Percentiles rank a stretch among this genome's conserved stretches.
Conservation (phyloP, 1,140 invertebrate genomes). For the Meloidogyne floridensis region DNA sequence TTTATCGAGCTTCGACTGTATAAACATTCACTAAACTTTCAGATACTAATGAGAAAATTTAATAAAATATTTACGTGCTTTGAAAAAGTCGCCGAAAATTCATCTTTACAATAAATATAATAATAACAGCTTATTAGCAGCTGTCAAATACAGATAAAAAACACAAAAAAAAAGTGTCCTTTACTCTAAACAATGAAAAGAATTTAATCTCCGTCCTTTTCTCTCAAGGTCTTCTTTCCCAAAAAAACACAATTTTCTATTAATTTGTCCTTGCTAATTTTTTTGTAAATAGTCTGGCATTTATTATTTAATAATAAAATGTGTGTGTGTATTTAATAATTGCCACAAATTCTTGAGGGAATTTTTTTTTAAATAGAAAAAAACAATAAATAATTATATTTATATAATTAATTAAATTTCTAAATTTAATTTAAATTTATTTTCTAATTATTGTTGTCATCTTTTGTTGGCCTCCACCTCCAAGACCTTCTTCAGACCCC, state of each 20-base stretch:
- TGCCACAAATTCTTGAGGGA: neutral
- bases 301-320: slow-evolving; percentile 1
- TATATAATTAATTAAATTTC: slow-evolving; percentile 8
- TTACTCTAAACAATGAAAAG: neutral
- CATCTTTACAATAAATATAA: neutral
- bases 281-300: neutral
- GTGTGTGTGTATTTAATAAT: neutral
- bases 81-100: too few species aligned
- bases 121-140: neutral
- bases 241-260: neutral
- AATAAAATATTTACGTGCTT: too few species aligned
- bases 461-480: neutral
- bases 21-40: too few species aligned
- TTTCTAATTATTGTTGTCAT: slow-evolving; percentile 19
- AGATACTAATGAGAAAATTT: too few species aligned
- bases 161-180: neutral
- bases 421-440: slow-evolving; percentile 4
- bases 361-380: neutral
- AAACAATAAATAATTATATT: neutral
- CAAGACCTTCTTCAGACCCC: slow-evolving; percentile 15
- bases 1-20: too few species aligned
- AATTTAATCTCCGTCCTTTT: neutral
- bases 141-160: neutral
- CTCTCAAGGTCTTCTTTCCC: neutral
- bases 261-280: neutral